A percentile compares a stretch with the other conserved stretches of the same genome.
Conservation (phyloP, 2,888 invertebrate species). For the Lymantria dispar region DNA sequence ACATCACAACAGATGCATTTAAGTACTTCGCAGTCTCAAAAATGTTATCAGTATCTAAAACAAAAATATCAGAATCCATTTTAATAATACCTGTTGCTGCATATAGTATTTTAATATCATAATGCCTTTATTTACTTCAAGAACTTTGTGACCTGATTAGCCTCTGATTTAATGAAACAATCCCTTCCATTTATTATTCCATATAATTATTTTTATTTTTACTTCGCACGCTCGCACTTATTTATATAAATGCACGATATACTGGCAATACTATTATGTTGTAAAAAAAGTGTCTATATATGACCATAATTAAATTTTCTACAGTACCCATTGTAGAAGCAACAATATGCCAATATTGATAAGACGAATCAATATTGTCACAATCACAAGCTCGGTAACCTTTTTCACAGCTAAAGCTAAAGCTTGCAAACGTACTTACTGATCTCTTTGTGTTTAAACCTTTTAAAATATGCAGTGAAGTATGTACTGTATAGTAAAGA, state of each 20-base stretch:
- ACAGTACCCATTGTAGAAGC: slow-evolving; percentile 31
- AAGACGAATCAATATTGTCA: slow-evolving; percentile 64
- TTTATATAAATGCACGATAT: background rate
- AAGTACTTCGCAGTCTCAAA: too few species aligned
- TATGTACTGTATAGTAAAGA: slow-evolving; percentile 7
- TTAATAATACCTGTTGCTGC: background rate
- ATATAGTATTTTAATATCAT: background rate
- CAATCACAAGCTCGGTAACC: slow-evolving; percentile 52
- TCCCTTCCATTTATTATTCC: slow-evolving; percentile 1
- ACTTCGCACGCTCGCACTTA: background rate
- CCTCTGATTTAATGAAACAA: slow-evolving; percentile 4
- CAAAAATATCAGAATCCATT: too few species aligned
- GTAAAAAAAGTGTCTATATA: background rate
- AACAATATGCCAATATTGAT: slow-evolving; percentile 62
- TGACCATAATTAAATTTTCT: too few species aligned
- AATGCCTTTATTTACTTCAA: background rate
- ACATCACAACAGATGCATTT: too few species aligned
- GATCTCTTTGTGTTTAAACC: slow-evolving; percentile 53
- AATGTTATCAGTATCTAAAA: too few species aligned
- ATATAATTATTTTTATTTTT: slow-evolving; percentile 2
- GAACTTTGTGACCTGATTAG: background rate
- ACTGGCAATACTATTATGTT: background rate
- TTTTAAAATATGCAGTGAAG: slow-evolving; percentile 11
- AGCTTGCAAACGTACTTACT: slow-evolving; percentile 54
- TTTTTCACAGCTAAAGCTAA: slow-evolving; percentile 55